Percentiles rank a stretch among this genome's conserved stretches.
Conservation (phyloP, 2,888 invertebrate genomes). For the Agonum fuliginosum region DNA sequence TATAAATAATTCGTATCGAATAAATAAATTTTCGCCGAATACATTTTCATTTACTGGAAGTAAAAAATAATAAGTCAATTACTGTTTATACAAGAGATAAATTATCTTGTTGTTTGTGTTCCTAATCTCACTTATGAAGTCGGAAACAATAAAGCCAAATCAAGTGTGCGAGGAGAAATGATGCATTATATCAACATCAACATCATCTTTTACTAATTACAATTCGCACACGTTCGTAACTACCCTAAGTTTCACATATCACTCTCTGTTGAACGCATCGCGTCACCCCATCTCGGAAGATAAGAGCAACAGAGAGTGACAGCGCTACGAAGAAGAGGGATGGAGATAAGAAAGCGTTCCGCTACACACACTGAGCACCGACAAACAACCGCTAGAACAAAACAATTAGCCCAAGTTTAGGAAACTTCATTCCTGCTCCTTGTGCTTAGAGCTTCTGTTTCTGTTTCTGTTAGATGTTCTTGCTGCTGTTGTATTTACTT, state of each 20-base stretch:
- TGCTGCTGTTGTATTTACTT: constrained; percentile 26
- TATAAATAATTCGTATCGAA: too few relatives aligned
- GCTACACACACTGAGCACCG: constrained; percentile 33
- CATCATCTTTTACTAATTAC: constrained; percentile 38
- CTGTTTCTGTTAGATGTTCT: not conserved
- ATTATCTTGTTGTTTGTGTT: too few relatives aligned
- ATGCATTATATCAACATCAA: constrained; percentile 5
- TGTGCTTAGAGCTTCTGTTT: constrained; percentile 9
- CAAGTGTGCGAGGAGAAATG: not conserved
- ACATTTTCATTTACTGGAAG: too few relatives aligned
- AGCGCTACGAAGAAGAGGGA: not conserved
- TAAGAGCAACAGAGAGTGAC: not conserved
- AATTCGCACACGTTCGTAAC: constrained; percentile 7
- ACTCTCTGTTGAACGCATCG: constrained; percentile 2
- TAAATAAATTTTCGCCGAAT: too few relatives aligned
- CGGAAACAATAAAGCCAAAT: not conserved
- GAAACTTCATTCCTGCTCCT: constrained; percentile 47
- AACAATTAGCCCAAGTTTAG: constrained; percentile 56
- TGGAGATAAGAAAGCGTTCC: constrained; percentile 37
- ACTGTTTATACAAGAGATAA: too few relatives aligned
- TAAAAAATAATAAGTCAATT: too few relatives aligned
- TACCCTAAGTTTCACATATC: constrained; percentile 1
- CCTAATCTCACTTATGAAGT: not conserved
- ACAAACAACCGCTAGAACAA: constrained; percentile 58
- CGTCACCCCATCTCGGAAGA: too few relatives aligned